Evolutionary conservation across 1,140 invertebrate species (phyloP).

Genomic region (Drosophila ogumai): DNA sequence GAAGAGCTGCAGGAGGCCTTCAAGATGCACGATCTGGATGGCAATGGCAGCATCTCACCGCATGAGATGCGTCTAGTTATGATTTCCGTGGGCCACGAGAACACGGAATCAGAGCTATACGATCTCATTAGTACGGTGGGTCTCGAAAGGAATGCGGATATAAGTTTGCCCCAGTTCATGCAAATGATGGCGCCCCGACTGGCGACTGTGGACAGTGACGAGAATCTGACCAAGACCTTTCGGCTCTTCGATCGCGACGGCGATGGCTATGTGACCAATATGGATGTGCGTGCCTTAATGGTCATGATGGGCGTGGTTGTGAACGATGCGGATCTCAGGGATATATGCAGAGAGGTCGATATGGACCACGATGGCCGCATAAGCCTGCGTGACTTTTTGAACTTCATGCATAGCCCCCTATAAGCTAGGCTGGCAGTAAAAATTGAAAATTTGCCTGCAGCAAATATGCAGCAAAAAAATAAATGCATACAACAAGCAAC

Average conservation of each 20-base stretch:
- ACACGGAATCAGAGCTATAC: constrained; percentile 58
- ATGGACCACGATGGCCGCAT: constrained; percentile 14
- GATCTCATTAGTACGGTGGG: constrained; percentile 28
- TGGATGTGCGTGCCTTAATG: constrained; percentile 45
- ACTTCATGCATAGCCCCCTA: constrained; percentile 32
- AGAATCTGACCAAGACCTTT: constrained; percentile 32
- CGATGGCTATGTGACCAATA: constrained; percentile 20
- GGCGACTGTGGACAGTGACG: constrained; percentile 13
- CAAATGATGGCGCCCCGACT: constrained; percentile 26
- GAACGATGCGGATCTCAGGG: constrained; percentile 25
- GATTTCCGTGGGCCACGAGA: constrained; percentile 20
- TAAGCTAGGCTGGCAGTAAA: constrained; percentile 42
- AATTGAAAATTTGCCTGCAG: constrained; percentile 52
- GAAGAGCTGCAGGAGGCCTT: constrained; percentile 43
- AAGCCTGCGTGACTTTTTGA: constrained; percentile 32
- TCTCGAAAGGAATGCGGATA: not conserved
- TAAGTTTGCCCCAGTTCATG: constrained; percentile 16
- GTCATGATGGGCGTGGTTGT: constrained; percentile 22
- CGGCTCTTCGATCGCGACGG: constrained; percentile 32
- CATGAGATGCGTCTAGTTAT: constrained; percentile 33
- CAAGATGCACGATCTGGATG: constrained; percentile 24
- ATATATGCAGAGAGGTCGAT: constrained; percentile 32
- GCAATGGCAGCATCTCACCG: constrained; percentile 4
- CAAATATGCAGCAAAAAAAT: constrained; percentile 40
- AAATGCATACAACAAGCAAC: not conserved